Evolutionary conservation across 1,140 invertebrate species (phyloP).

Genomic region (Atta texana): DNA sequence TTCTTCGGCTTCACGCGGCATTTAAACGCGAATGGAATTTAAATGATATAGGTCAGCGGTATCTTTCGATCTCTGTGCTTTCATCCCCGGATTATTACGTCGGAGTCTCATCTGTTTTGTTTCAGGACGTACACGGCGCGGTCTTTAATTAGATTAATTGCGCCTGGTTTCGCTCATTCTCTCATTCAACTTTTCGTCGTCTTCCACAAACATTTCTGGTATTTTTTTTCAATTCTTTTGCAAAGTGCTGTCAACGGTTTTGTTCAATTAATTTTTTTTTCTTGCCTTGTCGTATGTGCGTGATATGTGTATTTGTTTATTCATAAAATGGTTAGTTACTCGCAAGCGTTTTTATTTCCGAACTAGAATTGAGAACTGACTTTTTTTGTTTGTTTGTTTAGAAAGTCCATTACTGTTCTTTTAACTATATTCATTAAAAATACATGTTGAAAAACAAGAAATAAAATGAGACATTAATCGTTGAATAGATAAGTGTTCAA

Average conservation of each 20-base stretch:
- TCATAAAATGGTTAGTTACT: conserved; percentile 10
- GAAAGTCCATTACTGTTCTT: conserved; percentile 10
- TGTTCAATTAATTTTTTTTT: conserved; percentile 16
- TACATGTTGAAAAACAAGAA: not conserved
- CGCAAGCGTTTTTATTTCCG: not conserved
- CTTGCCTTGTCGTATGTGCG: not conserved
- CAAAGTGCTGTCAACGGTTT: not conserved
- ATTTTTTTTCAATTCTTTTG: not conserved
- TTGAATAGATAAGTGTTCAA: too few species aligned
- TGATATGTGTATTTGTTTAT: not conserved
- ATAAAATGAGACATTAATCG: not conserved
- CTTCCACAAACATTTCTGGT: conserved; percentile 3
- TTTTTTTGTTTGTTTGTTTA: not conserved
- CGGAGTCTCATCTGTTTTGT: conserved; percentile 6
- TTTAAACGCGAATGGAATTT: conserved; percentile 9
- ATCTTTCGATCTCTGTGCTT: not conserved
- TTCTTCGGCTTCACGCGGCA: not conserved
- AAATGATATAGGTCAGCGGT: conserved; percentile 20
- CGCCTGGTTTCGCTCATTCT: conserved; percentile 23
- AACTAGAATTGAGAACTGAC: not conserved
- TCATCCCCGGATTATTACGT: not conserved
- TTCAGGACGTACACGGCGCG: conserved; percentile 16
- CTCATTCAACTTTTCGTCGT: conserved; percentile 10
- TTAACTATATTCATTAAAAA: not conserved
- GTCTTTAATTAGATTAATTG: conserved; percentile 58